Evolutionary conservation across 1,140 invertebrate genomes (phyloP), one percentile per base, ranked within the genome.

Genomic region (Berghia stephanieae): DNA sequence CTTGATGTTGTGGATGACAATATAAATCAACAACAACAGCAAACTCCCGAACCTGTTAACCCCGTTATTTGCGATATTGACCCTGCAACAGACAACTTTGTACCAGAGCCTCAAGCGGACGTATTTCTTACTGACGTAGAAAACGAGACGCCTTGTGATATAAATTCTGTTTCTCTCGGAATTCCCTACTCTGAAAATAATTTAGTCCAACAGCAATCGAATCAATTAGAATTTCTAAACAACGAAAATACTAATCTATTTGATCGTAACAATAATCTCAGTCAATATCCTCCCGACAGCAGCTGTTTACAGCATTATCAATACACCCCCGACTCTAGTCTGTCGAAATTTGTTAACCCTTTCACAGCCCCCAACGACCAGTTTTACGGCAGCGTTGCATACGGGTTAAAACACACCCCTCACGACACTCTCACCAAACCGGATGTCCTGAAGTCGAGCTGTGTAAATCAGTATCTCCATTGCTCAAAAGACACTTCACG

Each of bases 391-490:
- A 63, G 57, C 27, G 57, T 31, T 31, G 57, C 57, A 10, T 63
- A 63, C 57, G 8, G 34, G 10, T 31, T 63, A 8, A 10, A 27
- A 10, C 57, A 16, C 13, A 63, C 57, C 8, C 10, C 57, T 8
- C 46, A 49, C 13, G 46, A 49, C 46, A n/a, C n/a, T 49, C 18
- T 63, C 8, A 16, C 57, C n/a, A n/a, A n/a, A n/a, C n/a, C n/a
- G n/a, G n/a, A n/a, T n/a, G n/a, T n/a, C n/a, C n/a, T n/a, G n/a
- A n/a, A n/a, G 8, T 10, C 10, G 18, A 63, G 57, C 27, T 24
- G 27, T 10, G 57, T 63, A 8, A 63, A 63, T 31, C 57, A 63
- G 57, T 63, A 63, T 31, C 57, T 63, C 27, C 57, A 63, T 63
- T 31, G 27, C 46, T n/a, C n/a, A n/a, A 49, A n/a, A 10, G n/a